phyloP scores from a whole-genome alignment of 2,113 vertebrate species.

The Calonectris borealis region DNA sequence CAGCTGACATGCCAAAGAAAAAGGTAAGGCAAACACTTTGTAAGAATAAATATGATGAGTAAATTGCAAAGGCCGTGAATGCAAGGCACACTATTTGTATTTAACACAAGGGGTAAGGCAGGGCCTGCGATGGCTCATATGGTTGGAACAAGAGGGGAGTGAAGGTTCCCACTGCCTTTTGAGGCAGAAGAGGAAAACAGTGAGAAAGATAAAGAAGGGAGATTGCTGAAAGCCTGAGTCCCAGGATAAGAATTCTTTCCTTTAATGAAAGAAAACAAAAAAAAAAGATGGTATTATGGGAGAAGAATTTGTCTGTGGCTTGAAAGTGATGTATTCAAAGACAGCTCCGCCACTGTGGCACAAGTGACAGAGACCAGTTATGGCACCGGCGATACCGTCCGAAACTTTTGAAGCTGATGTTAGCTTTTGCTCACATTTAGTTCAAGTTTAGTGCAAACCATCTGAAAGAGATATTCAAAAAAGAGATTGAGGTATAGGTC shows the following conservation, averaged over 20 bases:
- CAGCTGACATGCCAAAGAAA: neutral
- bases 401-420: neutral
- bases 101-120: neutral
- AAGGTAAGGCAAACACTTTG: neutral
- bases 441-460: neutral
- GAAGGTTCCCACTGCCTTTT: neutral
- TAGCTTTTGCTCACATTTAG: neutral
- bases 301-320: neutral
- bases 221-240: neutral
- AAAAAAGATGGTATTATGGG: neutral
- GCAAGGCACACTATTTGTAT: neutral
- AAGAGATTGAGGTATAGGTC: neutral
- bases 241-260: neutral
- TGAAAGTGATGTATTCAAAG: neutral
- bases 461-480: neutral
- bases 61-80: neutral
- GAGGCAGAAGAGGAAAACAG: neutral
- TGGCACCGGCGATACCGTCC: neutral
- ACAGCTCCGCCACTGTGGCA: neutral
- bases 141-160: neutral
- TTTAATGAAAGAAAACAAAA: neutral
- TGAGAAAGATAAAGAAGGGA: neutral
- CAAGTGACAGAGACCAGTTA: neutral
- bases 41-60: neutral
- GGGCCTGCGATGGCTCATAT: neutral